A percentile compares a stretch with the other conserved stretches of the same genome.
These are phyloP conservation scores for Tokudaia muenninki DNA, from an alignment of 2,797 vertebrate genomes.

Conservation along the genomic window DNA sequence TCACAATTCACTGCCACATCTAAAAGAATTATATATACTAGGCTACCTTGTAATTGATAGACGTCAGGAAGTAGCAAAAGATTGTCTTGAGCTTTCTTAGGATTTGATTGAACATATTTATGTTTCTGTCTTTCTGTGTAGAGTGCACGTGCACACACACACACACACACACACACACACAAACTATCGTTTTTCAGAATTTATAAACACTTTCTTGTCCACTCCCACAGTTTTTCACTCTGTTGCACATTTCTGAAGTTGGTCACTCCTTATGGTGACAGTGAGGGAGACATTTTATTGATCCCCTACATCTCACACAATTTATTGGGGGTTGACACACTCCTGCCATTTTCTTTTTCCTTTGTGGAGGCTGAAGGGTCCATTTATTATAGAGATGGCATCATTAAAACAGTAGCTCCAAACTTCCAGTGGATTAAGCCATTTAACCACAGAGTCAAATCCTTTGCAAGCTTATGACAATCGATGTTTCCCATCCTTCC, in stretches of 20 bases:
- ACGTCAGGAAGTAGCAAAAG: neutral
- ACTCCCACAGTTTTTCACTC: neutral
- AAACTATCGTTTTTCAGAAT: neutral
- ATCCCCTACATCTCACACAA: conserved; percentile 51
- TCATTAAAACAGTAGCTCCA: conserved; percentile 59
- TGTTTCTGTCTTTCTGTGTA: neutral
- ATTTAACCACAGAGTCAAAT: conserved; percentile 50
- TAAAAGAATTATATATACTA: conserved; percentile 36
- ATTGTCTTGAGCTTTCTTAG: neutral
- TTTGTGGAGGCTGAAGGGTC: conserved; percentile 48
- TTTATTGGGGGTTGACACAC: conserved; percentile 59
- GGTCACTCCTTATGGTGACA: conserved; percentile 48
- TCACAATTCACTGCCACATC: conserved; percentile 17
- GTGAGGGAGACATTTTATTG: conserved; percentile 43
- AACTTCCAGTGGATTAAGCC: conserved; percentile 47
- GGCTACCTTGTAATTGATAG: conserved; percentile 6
- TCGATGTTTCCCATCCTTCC: conserved; percentile 33
- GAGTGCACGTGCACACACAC: neutral
- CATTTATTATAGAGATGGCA: conserved; percentile 63
- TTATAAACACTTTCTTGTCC: neutral
- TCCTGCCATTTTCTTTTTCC: conserved; percentile 62
- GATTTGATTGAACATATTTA: neutral
- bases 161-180: neutral
- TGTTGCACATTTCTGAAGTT: conserved; percentile 16
- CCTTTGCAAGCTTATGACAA: conserved; percentile 46